Percentiles rank a stretch among this genome's conserved stretches.
phyloP scores from a whole-genome alignment of 2,113 vertebrate species.

The Tylochromis polylepis region DNA sequence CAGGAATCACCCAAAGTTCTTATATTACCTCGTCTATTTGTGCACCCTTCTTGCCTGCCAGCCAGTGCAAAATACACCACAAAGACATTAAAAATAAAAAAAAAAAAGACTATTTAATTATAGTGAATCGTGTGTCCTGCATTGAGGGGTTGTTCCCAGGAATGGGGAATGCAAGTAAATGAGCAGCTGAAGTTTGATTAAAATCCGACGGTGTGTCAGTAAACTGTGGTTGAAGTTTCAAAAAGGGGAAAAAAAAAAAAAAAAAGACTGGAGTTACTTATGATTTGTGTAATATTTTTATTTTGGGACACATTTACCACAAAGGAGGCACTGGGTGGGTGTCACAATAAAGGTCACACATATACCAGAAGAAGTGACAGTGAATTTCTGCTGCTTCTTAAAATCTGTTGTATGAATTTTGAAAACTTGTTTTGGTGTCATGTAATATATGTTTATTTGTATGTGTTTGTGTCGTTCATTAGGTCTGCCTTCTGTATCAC shows the following conservation, averaged over 20 bases:
- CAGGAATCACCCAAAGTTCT: background rate
- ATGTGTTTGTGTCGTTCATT: background rate
- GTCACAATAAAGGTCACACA: background rate
- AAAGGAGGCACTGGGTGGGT: background rate
- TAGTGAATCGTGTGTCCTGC: background rate
- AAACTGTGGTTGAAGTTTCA: background rate
- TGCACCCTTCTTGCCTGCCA: background rate
- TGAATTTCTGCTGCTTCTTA: background rate
- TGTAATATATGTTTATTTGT: background rate
- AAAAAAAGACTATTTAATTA: background rate
- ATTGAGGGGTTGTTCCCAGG: background rate
- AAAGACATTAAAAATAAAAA: background rate
- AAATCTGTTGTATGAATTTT: background rate
- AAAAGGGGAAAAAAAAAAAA: background rate
- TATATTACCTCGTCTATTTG: background rate
- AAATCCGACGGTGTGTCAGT: background rate
- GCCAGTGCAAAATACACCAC: background rate
- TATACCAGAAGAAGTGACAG: background rate
- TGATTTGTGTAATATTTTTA: background rate
- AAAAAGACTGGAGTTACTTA: background rate
- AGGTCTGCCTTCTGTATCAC: slow-evolving; percentile 1
- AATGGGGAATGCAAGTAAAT: background rate
- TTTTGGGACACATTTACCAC: background rate
- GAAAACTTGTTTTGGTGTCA: background rate
- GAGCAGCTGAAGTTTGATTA: background rate